These are phyloP conservation scores for Anolis sagrei DNA, from an alignment of 2,113 vertebrate genomes.

Conservation along the genomic window DNA sequence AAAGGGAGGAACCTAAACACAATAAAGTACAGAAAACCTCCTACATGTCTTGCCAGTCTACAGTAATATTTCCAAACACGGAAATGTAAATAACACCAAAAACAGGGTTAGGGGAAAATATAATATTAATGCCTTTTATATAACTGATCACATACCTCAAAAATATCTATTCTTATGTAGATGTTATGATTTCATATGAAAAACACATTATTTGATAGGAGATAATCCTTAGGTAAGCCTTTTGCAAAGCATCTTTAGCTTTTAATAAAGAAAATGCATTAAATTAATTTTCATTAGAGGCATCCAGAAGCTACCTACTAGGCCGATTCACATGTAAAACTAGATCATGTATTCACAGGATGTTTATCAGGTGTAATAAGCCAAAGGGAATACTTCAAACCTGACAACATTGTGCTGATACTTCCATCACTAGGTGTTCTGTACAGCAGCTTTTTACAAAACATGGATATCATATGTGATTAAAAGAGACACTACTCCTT, in stretches of 20 bases:
- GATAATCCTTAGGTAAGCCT: background rate
- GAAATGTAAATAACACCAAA: slow-evolving; percentile 24
- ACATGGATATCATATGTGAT: background rate
- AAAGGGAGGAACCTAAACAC: slow-evolving; percentile 19
- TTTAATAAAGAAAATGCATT: background rate
- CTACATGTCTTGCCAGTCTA: slow-evolving; percentile 35
- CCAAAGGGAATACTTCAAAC: background rate
- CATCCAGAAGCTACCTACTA: background rate
- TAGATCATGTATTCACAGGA: background rate
- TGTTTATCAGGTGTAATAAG: background rate
- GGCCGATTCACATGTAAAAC: background rate
- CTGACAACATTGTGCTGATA: slow-evolving; percentile 1
- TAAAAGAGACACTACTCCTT: background rate
- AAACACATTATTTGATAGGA: background rate
- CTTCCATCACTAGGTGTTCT: background rate
- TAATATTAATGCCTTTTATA: background rate
- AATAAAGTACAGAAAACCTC: slow-evolving; percentile 31
- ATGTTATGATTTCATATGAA: background rate
- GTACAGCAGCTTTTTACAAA: background rate
- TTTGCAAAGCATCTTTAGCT: background rate
- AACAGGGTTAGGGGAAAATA: background rate
- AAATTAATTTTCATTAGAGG: background rate
- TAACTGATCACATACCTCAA: slow-evolving; percentile 3
- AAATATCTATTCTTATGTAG: background rate
- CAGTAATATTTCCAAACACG: slow-evolving; percentile 4